These are phyloP conservation scores for Lytechinus pictus DNA, from an alignment of 35 echinoderm and acorn worm genomes.

Conservation along the genomic window DNA sequence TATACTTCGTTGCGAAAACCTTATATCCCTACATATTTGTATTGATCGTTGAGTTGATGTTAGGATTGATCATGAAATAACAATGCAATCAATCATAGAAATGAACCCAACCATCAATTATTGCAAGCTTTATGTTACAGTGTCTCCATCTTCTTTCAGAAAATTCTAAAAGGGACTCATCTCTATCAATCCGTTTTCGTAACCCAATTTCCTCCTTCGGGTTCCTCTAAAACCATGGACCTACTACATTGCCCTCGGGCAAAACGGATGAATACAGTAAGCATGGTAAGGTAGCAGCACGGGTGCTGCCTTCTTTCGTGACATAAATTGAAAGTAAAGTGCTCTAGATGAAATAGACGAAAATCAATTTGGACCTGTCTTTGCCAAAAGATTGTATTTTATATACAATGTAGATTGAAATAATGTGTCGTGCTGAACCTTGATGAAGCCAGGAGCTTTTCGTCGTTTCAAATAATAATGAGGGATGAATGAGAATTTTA, in stretches of 20 bases:
- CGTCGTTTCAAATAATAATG: not conserved
- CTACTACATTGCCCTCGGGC: not conserved
- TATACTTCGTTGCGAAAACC: too few species aligned
- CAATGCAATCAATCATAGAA: too few species aligned
- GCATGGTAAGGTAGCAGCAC: not conserved
- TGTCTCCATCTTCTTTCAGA: not conserved
- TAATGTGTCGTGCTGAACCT: not conserved
- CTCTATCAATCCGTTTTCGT: not conserved
- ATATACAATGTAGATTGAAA: too few species aligned
- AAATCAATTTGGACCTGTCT: not conserved
- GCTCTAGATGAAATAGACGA: not conserved
- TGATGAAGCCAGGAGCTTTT: not conserved
- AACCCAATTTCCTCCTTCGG: not conserved
- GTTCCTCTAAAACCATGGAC: not conserved
- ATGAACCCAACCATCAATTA: too few species aligned
- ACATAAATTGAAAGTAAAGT: not conserved
- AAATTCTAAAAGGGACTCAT: not conserved
- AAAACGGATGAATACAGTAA: not conserved
- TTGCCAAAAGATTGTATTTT: not conserved
- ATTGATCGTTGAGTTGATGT: too few species aligned
- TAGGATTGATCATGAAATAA: too few species aligned
- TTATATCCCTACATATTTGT: too few species aligned
- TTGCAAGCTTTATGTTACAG: too few species aligned
- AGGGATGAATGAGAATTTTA: not conserved
- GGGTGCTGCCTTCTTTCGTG: not conserved